phyloP scores from a whole-genome alignment of 2,797 vertebrate genomes.

The Knipowitschia caucasica region DNA sequence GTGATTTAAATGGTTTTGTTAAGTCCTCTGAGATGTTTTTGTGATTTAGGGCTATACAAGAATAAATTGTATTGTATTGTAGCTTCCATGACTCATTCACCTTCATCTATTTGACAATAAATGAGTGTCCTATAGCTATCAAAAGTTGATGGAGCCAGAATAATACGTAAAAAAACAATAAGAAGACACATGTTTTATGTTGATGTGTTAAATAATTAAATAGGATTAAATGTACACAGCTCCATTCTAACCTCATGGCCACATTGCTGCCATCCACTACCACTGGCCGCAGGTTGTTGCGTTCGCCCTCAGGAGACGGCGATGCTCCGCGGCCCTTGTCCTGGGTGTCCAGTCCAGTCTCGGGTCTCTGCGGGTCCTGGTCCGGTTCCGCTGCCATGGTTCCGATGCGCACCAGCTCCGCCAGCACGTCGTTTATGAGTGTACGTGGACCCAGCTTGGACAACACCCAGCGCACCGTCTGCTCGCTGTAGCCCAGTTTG shows the following conservation, averaged over 20 bases:
- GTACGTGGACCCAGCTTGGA: constrained; percentile 92
- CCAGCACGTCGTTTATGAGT: constrained; percentile 96
- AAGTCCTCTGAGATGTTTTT: no score
- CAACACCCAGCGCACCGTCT: constrained; percentile 89
- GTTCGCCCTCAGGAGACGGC: constrained; percentile 80
- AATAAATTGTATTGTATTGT: no score
- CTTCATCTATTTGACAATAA: no score
- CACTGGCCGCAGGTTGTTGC: constrained; percentile 89
- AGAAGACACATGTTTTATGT: no score
- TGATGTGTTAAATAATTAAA: no score
- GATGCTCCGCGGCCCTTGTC: constrained; percentile 85
- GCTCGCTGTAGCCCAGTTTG: constrained; percentile 94
- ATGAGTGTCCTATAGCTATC: no score
- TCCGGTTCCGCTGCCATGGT: constrained; percentile 90
- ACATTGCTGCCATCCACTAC: constrained; percentile 97
- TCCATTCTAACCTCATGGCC: constrained; percentile 88
- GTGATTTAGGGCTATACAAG: no score
- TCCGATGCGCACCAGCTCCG: constrained; percentile 95
- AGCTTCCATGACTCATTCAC: no score
- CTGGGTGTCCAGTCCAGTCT: no score
- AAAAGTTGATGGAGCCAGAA: no score
- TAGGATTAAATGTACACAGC: background rate
- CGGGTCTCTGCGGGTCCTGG: constrained; percentile 37
- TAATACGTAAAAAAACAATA: no score
- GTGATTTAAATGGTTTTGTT: no score